phyloP scores from a whole-genome alignment of 2,888 invertebrate genomes.

The Galerucella pusilla region DNA sequence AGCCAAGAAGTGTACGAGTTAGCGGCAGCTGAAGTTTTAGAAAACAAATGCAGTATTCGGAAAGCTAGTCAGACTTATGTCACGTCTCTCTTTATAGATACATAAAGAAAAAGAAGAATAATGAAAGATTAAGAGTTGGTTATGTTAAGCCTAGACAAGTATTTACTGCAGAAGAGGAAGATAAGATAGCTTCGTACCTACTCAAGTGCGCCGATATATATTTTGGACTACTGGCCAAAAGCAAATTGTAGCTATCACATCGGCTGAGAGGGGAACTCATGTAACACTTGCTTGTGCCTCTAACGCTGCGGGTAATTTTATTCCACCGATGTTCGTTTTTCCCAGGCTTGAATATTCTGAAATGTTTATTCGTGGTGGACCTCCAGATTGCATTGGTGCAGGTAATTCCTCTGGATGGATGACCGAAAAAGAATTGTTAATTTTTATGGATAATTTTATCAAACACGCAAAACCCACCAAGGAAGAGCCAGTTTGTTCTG shows the following conservation, averaged over 20 bases:
- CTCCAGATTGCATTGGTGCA: conserved; percentile 44
- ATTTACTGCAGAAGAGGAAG: conserved; percentile 7
- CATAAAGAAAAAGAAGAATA: neutral
- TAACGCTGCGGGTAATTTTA: conserved; percentile 8
- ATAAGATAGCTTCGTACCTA: conserved; percentile 6
- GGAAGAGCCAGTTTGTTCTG: conserved; percentile 50
- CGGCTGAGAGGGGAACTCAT: conserved; percentile 15
- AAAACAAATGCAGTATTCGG: conserved; percentile 15
- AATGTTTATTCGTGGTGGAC: conserved; percentile 13
- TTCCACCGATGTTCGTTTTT: conserved; percentile 20
- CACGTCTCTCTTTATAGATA: neutral
- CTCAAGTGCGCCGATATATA: conserved; percentile 13
- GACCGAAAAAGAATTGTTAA: conserved; percentile 49
- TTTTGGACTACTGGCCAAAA: conserved; percentile 4
- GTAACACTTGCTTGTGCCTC: conserved; percentile 12
- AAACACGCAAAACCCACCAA: conserved; percentile 43
- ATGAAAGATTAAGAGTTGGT: neutral
- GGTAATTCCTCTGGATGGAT: conserved; percentile 58
- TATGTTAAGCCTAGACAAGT: neutral
- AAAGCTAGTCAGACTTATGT: conserved; percentile 10
- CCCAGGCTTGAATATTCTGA: conserved; percentile 12
- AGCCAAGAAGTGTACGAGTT: conserved; percentile 16
- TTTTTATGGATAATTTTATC: conserved; percentile 56
- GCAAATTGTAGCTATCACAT: neutral
- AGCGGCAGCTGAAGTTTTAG: conserved; percentile 20